Percentiles rank a stretch among this genome's conserved stretches.
These are phyloP conservation scores for Sinocyclocheilus anshuiensis DNA, from an alignment of 2,113 vertebrate species.

Conservation along the genomic window DNA sequence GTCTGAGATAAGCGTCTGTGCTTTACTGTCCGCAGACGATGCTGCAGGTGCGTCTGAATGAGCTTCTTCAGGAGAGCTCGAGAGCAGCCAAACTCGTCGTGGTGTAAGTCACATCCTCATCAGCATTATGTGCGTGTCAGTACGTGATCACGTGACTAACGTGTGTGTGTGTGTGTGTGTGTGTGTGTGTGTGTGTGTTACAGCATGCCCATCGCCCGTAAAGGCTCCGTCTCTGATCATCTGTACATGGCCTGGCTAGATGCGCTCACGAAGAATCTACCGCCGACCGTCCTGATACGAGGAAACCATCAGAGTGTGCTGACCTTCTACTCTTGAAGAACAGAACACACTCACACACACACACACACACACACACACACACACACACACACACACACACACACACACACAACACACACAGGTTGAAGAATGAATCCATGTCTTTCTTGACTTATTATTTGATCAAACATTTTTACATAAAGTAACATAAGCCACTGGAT, in stretches of 20 bases:
- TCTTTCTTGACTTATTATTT: background rate
- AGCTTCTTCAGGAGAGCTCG: slow-evolving; percentile 88
- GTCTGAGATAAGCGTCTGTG: background rate
- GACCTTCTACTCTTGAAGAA: slow-evolving; percentile 93
- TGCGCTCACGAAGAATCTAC: slow-evolving; percentile 90
- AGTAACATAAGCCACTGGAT: background rate
- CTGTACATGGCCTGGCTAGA: slow-evolving; percentile 98
- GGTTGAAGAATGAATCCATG: no score
- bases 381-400: background rate
- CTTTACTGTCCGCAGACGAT: slow-evolving; percentile 77
- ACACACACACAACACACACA: background rate
- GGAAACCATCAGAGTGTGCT: slow-evolving; percentile 98
- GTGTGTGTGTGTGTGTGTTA: slow-evolving; percentile 50
- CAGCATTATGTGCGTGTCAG: background rate
- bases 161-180: slow-evolving; percentile 44
- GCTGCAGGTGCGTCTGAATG: slow-evolving; percentile 92
- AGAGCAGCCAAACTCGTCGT: slow-evolving; percentile 90
- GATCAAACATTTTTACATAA: background rate
- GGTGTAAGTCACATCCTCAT: slow-evolving; percentile 81
- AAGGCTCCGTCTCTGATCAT: slow-evolving; percentile 89
- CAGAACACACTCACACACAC: background rate
- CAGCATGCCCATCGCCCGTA: slow-evolving; percentile 95
- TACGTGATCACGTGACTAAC: background rate
- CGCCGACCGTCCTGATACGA: slow-evolving; percentile 89
- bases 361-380: background rate